phyloP scores from a whole-genome alignment of 2,797 vertebrate genomes.

The Anguilla megastoma region DNA sequence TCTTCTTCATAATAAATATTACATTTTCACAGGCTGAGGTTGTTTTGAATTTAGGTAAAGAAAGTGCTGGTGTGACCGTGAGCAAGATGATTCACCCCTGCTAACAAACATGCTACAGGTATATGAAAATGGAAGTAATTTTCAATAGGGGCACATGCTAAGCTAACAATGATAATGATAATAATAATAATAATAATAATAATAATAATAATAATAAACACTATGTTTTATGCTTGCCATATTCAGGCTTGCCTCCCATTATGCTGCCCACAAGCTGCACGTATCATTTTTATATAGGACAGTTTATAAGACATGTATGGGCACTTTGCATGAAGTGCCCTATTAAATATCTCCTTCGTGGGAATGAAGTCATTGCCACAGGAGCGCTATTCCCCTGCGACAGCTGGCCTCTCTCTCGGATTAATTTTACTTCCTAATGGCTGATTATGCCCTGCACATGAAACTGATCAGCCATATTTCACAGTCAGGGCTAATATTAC shows the following conservation, averaged over 20 bases:
- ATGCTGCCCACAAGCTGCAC: background rate
- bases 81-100: background rate
- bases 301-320: slow-evolving; percentile 61
- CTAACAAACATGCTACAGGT: background rate
- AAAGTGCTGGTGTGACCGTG: background rate
- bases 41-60: background rate
- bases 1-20: background rate
- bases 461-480: slow-evolving; percentile 60
- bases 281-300: slow-evolving; percentile 44
- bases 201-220: background rate
- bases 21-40: background rate
- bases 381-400: slow-evolving; percentile 49
- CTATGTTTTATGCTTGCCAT: background rate
- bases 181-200: background rate
- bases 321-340: slow-evolving; percentile 45
- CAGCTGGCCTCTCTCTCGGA: slow-evolving; percentile 72
- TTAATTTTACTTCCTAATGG: slow-evolving; percentile 65
- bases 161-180: background rate
- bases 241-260: slow-evolving; percentile 20
- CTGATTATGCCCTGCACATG: slow-evolving; percentile 60
- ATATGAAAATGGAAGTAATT: background rate
- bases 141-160: background rate
- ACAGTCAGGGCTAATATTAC: slow-evolving; percentile 54
- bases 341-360: slow-evolving; percentile 47
- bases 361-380: slow-evolving; percentile 39